Conservation (phyloP, 2,888 invertebrate species). For the Synanthedon tipuliformis region DNA sequence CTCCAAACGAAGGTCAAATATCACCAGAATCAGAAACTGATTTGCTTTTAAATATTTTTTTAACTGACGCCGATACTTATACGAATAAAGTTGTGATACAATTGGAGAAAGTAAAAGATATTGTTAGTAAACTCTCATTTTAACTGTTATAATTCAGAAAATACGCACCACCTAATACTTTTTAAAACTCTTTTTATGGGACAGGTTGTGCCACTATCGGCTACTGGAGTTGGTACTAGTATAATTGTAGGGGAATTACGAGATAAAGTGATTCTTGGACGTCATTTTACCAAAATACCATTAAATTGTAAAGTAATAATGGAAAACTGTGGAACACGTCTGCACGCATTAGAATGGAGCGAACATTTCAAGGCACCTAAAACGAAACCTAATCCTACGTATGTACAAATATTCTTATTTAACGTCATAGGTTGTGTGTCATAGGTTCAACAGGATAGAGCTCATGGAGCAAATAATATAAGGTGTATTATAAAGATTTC, state of each 20-base stretch:
- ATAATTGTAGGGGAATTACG: constrained; percentile 73
- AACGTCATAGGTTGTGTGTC: background rate
- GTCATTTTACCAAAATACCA: constrained; percentile 71
- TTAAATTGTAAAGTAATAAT: constrained; percentile 50
- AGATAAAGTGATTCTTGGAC: constrained; percentile 71
- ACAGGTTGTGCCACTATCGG: constrained; percentile 60
- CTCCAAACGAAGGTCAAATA: constrained; percentile 41
- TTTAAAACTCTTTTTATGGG: background rate
- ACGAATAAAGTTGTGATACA: constrained; percentile 54
- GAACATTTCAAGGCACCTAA: constrained; percentile 54
- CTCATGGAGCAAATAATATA: too few relatives aligned
- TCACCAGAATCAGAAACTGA: constrained; percentile 49
- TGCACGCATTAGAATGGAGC: constrained; percentile 66
- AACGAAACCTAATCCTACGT: constrained; percentile 36
- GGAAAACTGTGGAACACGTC: constrained; percentile 66
- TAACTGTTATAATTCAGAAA: background rate
- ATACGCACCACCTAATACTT: background rate
- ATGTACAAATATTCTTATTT: constrained; percentile 11
- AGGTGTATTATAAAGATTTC: too few relatives aligned
- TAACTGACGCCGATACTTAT: constrained; percentile 48
- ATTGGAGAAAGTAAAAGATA: constrained; percentile 55
- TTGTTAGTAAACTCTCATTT: constrained; percentile 27
- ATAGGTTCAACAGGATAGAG: too few relatives aligned
- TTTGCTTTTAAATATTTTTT: constrained; percentile 34
- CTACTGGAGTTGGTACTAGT: constrained; percentile 75